Evolutionary conservation across 2,888 invertebrate species (phyloP), one percentile per base, ranked within the genome.

Genomic region (Galerucella pusilla): DNA sequence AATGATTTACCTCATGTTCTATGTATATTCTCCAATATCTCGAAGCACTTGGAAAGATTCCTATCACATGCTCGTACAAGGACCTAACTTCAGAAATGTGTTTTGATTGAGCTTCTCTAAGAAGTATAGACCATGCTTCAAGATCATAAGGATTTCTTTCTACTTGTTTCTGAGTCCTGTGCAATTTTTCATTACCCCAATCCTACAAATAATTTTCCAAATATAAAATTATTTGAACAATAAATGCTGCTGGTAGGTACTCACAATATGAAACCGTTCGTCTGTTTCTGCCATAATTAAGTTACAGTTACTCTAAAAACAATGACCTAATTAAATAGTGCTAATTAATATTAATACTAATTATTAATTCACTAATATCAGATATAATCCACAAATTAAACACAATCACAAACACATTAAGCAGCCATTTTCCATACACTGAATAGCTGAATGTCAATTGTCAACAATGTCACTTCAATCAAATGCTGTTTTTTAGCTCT

Each of bases 21-120:
- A 98, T 98, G 89, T 97, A 99, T 82, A 98, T 96, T 89, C 98
- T 97, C 99, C 99, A 99, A 87, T 96, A 99, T 74, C 98, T 92
- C 2, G 99, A 99, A 6, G 98, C 96, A 52, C 97, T 97, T 0
- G 99, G 98, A 86, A 99, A 99, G 7, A 97, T 96, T 1, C 91
- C 89, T 0, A 99, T 96, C n/a, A 99, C 90, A 82, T 96, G 95
- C 87, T 99, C 99, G 85, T 98, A 99, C 82, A 98, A 91, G 0
- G 93, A 90, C 65, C 99, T 91, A 6, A 98, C 97, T 87, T 98
- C 97, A 73, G 95, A 95, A 67, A 96, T 95, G 77, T 93, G 92
- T 79, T 96, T 90, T 0, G 92, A 93, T 85, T 98, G 98, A 0
- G 97, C 96, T 88, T 99, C 99, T 71, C 98, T 90, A 67, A 99